Evolutionary conservation across 2,797 vertebrate genomes (phyloP).

Genomic region (Ctenopoma multispine): DNA sequence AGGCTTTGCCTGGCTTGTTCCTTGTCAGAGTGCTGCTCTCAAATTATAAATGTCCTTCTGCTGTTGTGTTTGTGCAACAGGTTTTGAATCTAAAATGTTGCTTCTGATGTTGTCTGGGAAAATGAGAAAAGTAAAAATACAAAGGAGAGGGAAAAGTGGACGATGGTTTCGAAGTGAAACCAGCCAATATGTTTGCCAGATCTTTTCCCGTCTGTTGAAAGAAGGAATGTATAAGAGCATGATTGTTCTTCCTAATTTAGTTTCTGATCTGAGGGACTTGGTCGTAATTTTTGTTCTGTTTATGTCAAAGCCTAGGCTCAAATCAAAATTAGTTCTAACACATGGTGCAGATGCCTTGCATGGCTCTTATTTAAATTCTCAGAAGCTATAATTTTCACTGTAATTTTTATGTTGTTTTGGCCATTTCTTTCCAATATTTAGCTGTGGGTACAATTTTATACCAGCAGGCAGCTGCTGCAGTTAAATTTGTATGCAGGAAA

Average conservation of each 20-base stretch:
- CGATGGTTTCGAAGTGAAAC: constrained; percentile 13
- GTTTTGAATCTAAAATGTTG: constrained; percentile 15
- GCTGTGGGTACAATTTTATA: constrained; percentile 6
- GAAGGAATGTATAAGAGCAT: constrained; percentile 10
- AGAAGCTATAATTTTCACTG: constrained; percentile 26
- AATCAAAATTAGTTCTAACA: constrained; percentile 28
- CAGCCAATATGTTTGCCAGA: neutral
- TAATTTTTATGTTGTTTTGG: constrained; percentile 31
- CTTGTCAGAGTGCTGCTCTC: constrained; percentile 10
- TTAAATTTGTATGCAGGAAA: constrained; percentile 22
- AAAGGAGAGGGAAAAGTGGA: constrained; percentile 6
- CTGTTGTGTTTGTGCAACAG: constrained; percentile 28
- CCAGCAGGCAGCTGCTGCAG: constrained; percentile 13
- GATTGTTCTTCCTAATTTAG: constrained; percentile 33
- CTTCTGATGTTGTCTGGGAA: constrained; percentile 14
- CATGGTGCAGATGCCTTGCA: constrained; percentile 15
- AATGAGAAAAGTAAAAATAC: constrained; percentile 10
- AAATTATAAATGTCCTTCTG: constrained; percentile 18
- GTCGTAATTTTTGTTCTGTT: constrained; percentile 25
- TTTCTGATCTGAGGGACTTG: constrained; percentile 27
- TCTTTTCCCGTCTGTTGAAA: constrained; percentile 28
- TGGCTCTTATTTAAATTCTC: constrained; percentile 33
- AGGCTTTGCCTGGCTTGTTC: constrained; percentile 17
- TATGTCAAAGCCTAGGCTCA: constrained; percentile 5
- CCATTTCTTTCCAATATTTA: constrained; percentile 18